Conservation (phyloP, 2,797 vertebrate genomes). For the Rhabdophis nuchalis region DNA sequence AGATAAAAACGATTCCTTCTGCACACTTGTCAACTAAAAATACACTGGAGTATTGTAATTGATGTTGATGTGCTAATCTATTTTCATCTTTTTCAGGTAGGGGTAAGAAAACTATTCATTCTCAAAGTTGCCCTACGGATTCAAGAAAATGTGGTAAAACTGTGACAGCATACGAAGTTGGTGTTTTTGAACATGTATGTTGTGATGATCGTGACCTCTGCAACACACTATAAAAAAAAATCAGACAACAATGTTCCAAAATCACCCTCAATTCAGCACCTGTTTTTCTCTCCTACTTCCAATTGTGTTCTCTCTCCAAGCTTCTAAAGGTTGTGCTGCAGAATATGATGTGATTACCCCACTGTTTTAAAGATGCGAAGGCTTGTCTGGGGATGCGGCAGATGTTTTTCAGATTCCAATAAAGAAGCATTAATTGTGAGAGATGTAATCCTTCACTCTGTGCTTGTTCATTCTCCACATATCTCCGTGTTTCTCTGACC, state of each 20-base stretch:
- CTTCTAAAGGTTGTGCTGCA: not conserved
- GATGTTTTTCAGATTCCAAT: too few relatives aligned
- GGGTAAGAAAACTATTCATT: too few relatives aligned
- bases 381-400: too few relatives aligned
- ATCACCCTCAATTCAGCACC: not conserved
- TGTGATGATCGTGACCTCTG: not conserved
- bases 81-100: not conserved
- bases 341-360: too few relatives aligned
- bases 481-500: too few relatives aligned
- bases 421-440: too few relatives aligned
- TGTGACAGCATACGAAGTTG: accelerated
- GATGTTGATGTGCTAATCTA: too few relatives aligned
- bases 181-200: not conserved
- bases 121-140: not conserved
- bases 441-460: too few relatives aligned
- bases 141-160: not conserved
- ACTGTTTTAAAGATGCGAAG: too few relatives aligned
- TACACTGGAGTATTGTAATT: not conserved
- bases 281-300: not conserved
- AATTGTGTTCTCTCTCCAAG: not conserved
- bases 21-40: not conserved
- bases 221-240: not conserved
- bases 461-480: too few relatives aligned
- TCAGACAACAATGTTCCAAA: not conserved
- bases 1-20: too few relatives aligned